Base-by-base conservation (phyloP, 2,113 vertebrate species). In the Leptobrachium leishanense region DNA sequence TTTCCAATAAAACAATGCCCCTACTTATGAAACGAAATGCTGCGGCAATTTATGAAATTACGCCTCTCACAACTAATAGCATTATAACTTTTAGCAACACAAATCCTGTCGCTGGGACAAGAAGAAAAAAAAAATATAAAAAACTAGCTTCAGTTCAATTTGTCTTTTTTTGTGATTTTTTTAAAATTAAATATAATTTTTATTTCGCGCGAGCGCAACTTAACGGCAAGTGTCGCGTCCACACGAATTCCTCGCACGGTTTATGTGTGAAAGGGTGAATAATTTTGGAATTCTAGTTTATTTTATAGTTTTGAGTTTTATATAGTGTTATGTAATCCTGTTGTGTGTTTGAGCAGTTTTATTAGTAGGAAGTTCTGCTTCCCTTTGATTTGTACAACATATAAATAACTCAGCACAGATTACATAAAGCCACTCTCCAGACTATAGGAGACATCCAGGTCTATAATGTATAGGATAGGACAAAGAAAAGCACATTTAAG, bases 1-100 rank as follows among this genome's bases (percentile, higher is more conserved):
- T 85, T 83, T 86, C 15, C 69, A 82, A 81, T 50, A 86, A 89
- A 88, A 86, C 88, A 89, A 87, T 84, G 83, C 75, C 74, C 74
- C 83, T 85, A 87, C 89, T 91, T 88, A 88, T 86, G 76, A 89
- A 86, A 87, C 71, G 83, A 41, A 31, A 81, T 7, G 40, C 50
- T 43, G 40, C 5, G 59, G 68, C 39, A 65, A 53, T 65, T 41
- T 68, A 20, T 41, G 43, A 53, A 71, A 64, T 59, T 53, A 40
- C 42, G 13, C 46, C 46, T 76, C 50, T 64, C 40, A 76, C 8
- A 62, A 59, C 54, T 46, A 63, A 42, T 44, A 71, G 57, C 43
- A 43, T 71, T 69, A 41, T 62, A 39, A 41, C 15, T 71, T 70
- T 70, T 77, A 20, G 9, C 13, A 69, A 43, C 11, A 67, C 41